Conservation (phyloP, 2,113 vertebrate species). For the Elachura formosa region DNA sequence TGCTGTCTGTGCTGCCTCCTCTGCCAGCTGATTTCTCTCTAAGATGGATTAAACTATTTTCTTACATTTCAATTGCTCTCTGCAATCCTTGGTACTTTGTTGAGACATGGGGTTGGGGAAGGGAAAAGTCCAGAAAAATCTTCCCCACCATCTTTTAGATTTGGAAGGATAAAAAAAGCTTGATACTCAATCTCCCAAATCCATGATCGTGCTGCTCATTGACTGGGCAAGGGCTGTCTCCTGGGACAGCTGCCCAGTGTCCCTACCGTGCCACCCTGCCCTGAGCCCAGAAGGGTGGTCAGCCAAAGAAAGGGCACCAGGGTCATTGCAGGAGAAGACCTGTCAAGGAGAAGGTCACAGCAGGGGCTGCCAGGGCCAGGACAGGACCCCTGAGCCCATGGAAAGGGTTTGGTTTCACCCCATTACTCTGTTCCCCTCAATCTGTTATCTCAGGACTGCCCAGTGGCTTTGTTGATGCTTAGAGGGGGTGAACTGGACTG, state of each 20-base stretch:
- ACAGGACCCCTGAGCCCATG: not conserved
- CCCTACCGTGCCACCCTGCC: too few relatives aligned
- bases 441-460: not conserved
- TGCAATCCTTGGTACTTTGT: not conserved
- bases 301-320: not conserved
- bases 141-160: not conserved
- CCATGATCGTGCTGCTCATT: not conserved
- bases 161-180: not conserved
- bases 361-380: not conserved
- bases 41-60: not conserved
- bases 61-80: not conserved
- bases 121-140: not conserved
- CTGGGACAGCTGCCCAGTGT: not conserved
- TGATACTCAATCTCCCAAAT: slow-evolving; percentile 2
- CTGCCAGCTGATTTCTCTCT: not conserved
- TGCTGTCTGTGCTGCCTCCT: not conserved
- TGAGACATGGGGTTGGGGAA: not conserved
- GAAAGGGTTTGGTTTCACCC: not conserved
- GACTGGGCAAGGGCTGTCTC: not conserved
- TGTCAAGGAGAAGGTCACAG: not conserved
- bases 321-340: not conserved
- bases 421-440: not conserved
- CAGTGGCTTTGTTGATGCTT: not conserved
- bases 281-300: accelerated
- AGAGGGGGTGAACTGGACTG: not conserved